Percentiles rank a stretch among this genome's conserved stretches.
These are phyloP conservation scores for Dendrocincla tyrannina DNA, from an alignment of 2,797 vertebrate species.

Conservation along the genomic window DNA sequence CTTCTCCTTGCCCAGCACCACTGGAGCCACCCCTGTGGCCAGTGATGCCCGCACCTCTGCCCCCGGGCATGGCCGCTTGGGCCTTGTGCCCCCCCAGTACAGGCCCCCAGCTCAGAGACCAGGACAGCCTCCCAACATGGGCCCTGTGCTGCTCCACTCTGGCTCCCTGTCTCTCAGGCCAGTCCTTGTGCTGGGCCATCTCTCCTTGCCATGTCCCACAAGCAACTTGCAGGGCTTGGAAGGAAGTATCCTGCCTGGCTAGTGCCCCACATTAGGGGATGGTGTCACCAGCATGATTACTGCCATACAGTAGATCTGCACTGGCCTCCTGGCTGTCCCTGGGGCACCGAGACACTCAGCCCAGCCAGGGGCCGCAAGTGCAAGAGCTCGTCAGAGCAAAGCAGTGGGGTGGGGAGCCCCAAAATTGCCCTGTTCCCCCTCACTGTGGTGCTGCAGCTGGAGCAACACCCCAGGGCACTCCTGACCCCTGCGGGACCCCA, in stretches of 20 bases:
- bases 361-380: neutral
- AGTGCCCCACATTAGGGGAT: neutral
- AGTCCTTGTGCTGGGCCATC: neutral
- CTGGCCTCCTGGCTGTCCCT: accelerated
- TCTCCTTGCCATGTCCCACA: neutral
- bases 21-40: neutral
- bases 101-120: neutral
- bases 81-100: neutral
- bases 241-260: neutral
- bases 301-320: neutral
- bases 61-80: accelerated
- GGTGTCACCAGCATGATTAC: accelerated
- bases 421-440: accelerated
- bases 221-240: neutral
- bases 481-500: accelerated
- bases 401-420: neutral
- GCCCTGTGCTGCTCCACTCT: neutral
- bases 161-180: accelerated
- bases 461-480: accelerated
- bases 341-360: neutral
- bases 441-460: accelerated
- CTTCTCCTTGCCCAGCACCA: neutral
- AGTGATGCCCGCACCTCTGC: neutral
- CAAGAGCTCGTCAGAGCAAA: neutral
- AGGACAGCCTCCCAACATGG: neutral